Percentiles rank a stretch among this genome's conserved stretches.
These are phyloP conservation scores for Stictocephala bisonia DNA, from an alignment of 2,888 invertebrate genomes.

Conservation along the genomic window DNA sequence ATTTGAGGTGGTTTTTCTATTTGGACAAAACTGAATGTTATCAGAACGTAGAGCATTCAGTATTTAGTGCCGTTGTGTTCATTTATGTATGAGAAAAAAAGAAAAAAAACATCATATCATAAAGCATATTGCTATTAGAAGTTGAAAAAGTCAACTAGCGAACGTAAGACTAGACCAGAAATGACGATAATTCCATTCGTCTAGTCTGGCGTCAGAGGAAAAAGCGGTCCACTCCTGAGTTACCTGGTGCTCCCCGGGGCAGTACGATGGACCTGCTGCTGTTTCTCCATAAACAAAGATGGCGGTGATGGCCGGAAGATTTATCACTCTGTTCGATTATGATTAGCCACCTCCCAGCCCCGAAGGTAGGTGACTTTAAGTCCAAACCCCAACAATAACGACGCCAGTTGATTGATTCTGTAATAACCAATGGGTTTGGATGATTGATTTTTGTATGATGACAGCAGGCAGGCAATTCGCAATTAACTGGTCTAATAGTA, in stretches of 20 bases:
- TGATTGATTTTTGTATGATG: background rate
- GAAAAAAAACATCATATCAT: no score
- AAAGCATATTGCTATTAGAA: no score
- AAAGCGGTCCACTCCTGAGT: slow-evolving; percentile 3
- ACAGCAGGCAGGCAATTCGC: background rate
- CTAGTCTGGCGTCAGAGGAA: slow-evolving; percentile 14
- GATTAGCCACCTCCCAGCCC: slow-evolving; percentile 6
- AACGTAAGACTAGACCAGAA: no score
- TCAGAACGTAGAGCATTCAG: no score
- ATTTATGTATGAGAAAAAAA: no score
- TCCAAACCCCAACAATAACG: slow-evolving; percentile 28
- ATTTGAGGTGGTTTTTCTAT: no score
- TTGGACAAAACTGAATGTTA: no score
- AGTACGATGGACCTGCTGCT: slow-evolving; percentile 3
- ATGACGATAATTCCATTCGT: no score
- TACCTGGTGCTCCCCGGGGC: background rate
- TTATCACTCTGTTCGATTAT: slow-evolving; percentile 46
- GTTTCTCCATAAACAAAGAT: slow-evolving; percentile 37
- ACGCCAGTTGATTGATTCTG: slow-evolving; percentile 16
- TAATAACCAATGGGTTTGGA: background rate
- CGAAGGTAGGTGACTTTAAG: background rate
- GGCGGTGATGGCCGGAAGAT: slow-evolving; percentile 43
- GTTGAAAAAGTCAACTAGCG: no score
- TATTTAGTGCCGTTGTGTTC: no score
- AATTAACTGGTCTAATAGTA: background rate